phyloP scores from a whole-genome alignment of 1,140 invertebrate species.

The Diploscapter pachys region DNA sequence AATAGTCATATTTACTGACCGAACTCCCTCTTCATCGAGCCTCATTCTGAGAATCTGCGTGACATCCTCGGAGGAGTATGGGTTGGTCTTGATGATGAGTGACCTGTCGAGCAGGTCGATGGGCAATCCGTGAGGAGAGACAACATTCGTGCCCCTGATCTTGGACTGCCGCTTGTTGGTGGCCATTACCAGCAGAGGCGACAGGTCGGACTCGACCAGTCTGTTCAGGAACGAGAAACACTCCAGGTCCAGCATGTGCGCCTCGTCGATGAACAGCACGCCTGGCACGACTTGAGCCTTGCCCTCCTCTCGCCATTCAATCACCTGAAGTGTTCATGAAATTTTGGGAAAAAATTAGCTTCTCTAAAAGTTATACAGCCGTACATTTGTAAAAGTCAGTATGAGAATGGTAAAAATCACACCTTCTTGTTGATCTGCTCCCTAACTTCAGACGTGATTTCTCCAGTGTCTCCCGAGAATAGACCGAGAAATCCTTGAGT shows the following conservation, averaged over 20 bases:
- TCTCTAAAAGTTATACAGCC: not conserved
- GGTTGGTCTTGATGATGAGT: conserved; percentile 81
- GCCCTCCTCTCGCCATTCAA: conserved; percentile 97
- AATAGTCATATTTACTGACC: conserved; percentile 11
- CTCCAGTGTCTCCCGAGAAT: conserved; percentile 96
- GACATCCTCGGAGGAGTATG: conserved; percentile 74
- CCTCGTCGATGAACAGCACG: conserved; percentile 69
- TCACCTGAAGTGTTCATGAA: conserved; percentile 61
- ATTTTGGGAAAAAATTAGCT: not conserved
- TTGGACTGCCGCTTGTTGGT: conserved; percentile 72
- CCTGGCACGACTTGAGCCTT: conserved; percentile 98
- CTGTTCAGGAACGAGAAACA: conserved; percentile 98
- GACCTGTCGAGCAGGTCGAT: conserved; percentile 90
- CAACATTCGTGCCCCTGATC: conserved; percentile 89
- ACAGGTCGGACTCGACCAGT: conserved; percentile 90
- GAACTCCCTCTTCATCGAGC: conserved; percentile 32
- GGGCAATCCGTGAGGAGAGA: conserved; percentile 90
- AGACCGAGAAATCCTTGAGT: conserved; percentile 82
- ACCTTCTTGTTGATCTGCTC: conserved; percentile 97
- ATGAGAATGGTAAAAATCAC: not conserved
- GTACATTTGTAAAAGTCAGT: not conserved
- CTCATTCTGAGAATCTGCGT: conserved; percentile 31
- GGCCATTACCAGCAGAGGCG: conserved; percentile 98
- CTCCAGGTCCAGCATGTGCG: conserved; percentile 96
- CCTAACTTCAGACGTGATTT: conserved; percentile 93